phyloP scores from a whole-genome alignment of 2,797 vertebrate species.

The Squalus acanthias region DNA sequence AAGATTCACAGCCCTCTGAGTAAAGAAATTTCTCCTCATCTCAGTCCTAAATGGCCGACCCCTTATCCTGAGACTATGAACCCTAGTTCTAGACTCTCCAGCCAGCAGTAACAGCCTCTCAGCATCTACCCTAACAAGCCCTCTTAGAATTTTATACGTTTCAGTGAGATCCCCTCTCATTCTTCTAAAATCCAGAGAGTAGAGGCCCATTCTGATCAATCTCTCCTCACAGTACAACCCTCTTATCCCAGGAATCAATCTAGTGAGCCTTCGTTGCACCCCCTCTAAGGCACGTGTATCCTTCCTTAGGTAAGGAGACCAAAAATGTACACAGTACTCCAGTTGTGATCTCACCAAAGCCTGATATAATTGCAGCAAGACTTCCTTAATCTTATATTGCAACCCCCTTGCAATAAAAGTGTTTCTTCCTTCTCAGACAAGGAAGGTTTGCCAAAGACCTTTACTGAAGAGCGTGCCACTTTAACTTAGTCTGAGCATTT shows the following conservation, averaged over 20 bases:
- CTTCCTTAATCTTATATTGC: not conserved
- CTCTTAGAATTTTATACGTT: not conserved
- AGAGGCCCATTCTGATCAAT: not conserved
- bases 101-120: too few species aligned
- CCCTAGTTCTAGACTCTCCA: too few species aligned
- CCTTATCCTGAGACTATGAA: too few species aligned
- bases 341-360: not conserved
- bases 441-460: not conserved
- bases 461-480: not conserved
- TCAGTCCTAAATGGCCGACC: too few species aligned
- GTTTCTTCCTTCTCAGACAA: not conserved
- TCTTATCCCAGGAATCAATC: not conserved
- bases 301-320: not conserved
- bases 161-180: not conserved
- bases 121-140: too few species aligned
- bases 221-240: too few species aligned
- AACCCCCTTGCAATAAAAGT: not conserved
- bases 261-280: not conserved
- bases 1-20: too few species aligned
- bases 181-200: not conserved
- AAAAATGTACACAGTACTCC: not conserved
- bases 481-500: not conserved
- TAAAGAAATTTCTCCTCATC: too few species aligned
- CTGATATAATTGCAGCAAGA: not conserved
- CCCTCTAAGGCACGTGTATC: not conserved